Evolutionary conservation across 2,113 vertebrate species (phyloP).

Genomic region (Burhinus oedicnemus): DNA sequence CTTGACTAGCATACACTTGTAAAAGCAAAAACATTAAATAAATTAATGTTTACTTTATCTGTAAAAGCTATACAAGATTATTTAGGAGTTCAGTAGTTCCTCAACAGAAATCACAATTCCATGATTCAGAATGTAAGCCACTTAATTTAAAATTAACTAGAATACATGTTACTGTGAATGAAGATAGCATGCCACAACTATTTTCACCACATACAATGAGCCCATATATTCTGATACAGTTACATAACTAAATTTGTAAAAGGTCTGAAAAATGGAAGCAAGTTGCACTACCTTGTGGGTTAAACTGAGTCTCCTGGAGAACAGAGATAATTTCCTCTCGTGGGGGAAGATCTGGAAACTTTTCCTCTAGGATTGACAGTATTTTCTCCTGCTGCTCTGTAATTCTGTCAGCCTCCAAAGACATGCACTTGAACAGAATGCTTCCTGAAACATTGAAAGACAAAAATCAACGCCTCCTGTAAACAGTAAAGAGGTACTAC

Average conservation of each 20-base stretch:
- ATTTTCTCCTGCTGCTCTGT: conserved; percentile 82
- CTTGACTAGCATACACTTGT: background rate
- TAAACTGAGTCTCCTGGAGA: conserved; percentile 72
- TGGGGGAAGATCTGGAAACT: conserved; percentile 77
- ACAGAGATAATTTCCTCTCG: conserved; percentile 75
- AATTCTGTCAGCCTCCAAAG: conserved; percentile 74
- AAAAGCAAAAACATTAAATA: background rate
- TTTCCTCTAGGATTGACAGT: conserved; percentile 78
- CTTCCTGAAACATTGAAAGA: conserved; percentile 78
- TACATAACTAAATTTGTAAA: background rate
- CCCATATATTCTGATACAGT: background rate
- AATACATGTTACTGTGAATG: background rate
- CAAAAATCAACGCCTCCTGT: background rate
- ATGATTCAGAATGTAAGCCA: background rate
- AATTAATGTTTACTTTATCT: background rate
- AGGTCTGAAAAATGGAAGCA: background rate
- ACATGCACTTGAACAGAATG: conserved; percentile 80
- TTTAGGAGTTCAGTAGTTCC: background rate
- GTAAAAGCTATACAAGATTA: background rate
- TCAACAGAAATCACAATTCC: background rate
- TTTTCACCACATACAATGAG: background rate
- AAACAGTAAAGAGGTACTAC: background rate
- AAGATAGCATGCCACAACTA: background rate
- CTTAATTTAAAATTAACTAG: background rate
- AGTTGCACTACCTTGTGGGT: conserved; percentile 65